These are phyloP conservation scores for Acrobasis repandana DNA, from an alignment of 2,888 invertebrate species.

Conservation along the genomic window DNA sequence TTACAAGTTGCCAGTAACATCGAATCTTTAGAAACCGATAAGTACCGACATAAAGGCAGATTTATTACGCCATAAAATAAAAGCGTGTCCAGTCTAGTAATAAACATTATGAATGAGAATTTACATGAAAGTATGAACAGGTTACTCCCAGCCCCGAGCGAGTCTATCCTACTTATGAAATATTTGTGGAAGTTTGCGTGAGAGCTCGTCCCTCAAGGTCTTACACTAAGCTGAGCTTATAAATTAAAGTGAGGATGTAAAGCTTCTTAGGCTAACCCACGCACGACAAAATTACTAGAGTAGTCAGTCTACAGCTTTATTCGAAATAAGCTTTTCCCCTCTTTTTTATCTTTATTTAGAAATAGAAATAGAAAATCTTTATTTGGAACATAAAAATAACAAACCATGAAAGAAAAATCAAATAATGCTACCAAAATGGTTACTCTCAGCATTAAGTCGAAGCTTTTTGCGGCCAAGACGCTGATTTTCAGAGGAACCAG, in stretches of 20 bases:
- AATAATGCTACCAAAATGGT: too few relatives aligned
- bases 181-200: neutral
- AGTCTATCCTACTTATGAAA: too few relatives aligned
- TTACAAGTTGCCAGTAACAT: neutral
- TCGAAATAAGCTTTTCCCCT: too few relatives aligned
- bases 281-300: neutral
- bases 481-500: too few relatives aligned
- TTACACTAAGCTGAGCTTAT: neutral
- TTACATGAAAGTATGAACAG: neutral
- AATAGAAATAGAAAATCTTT: too few relatives aligned
- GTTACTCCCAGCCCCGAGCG: too few relatives aligned
- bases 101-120: neutral
- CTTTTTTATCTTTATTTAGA: too few relatives aligned
- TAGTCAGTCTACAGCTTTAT: neutral
- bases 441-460: too few relatives aligned
- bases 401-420: too few relatives aligned
- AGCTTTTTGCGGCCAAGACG: too few relatives aligned
- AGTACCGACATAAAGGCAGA: neutral
- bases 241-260: neutral
- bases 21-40: neutral
- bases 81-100: neutral
- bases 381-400: too few relatives aligned
- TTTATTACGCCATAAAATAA: neutral
- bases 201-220: neutral
- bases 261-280: constrained; percentile 7